phyloP scores from a whole-genome alignment of 2,113 vertebrate species.

The Heterotis niloticus region DNA sequence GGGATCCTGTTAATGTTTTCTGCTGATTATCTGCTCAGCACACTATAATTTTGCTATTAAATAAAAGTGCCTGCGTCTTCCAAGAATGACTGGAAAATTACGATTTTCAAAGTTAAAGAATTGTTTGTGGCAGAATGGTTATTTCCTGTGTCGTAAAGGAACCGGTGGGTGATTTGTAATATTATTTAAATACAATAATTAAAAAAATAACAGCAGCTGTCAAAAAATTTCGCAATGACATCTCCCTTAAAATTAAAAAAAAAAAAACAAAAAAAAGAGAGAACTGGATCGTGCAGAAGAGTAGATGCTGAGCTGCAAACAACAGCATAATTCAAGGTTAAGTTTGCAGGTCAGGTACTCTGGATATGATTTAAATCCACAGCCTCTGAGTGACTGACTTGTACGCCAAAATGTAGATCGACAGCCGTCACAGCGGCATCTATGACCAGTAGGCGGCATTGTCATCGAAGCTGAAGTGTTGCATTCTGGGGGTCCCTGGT shows the following conservation, averaged over 20 bases:
- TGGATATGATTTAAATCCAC: no score
- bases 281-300: background rate
- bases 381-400: no score
- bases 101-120: slow-evolving; percentile 18
- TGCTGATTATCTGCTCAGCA: background rate
- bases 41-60: slow-evolving; percentile 14
- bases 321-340: background rate
- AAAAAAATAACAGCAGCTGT: background rate
- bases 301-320: background rate
- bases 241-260: background rate
- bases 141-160: background rate
- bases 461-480: no score
- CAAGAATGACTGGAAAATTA: slow-evolving; percentile 14
- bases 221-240: background rate
- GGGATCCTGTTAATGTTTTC: no score
- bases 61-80: background rate
- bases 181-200: slow-evolving; percentile 17
- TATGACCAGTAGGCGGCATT: no score
- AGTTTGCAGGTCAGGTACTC: no score
- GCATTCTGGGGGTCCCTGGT: no score
- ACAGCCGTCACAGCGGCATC: no score
- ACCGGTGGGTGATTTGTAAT: slow-evolving; percentile 2
- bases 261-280: background rate
- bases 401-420: no score
- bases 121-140: slow-evolving; percentile 8